These are phyloP conservation scores for Penaeus monodon DNA, from an alignment of 2,888 invertebrate genomes.

Conservation along the genomic window DNA sequence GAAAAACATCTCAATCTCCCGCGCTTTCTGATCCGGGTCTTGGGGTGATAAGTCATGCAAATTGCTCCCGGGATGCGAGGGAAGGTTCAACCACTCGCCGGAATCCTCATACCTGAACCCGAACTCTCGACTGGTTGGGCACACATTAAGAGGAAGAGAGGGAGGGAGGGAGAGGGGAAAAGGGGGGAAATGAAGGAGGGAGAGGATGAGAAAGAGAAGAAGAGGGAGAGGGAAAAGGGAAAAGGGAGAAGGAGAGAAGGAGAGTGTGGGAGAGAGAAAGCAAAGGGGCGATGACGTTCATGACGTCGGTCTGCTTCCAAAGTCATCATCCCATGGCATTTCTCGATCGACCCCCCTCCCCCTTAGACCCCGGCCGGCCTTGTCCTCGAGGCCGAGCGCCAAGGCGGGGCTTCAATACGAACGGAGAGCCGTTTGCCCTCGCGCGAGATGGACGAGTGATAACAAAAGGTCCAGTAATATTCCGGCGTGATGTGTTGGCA, in stretches of 20 bases:
- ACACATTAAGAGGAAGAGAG: not conserved
- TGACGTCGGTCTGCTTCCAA: not conserved
- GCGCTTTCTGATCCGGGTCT: too few species aligned
- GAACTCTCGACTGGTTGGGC: not conserved
- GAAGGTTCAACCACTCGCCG: not conserved
- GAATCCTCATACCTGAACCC: not conserved
- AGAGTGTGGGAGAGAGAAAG: too few species aligned
- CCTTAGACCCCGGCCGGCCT: not conserved
- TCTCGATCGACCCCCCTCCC: not conserved
- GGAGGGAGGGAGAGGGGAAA: not conserved
- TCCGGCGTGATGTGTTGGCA: conserved; percentile 33
- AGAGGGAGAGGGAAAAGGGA: not conserved
- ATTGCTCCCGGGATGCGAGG: too few species aligned
- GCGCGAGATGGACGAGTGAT: too few species aligned
- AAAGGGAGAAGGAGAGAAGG: not conserved
- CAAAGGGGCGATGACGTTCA: too few species aligned
- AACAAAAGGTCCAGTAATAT: too few species aligned
- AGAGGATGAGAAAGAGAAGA: not conserved
- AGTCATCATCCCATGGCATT: conserved; percentile 11
- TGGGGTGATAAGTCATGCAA: too few species aligned
- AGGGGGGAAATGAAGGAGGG: too few species aligned
- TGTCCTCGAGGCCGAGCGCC: not conserved
- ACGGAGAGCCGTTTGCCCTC: too few species aligned
- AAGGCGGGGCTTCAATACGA: too few species aligned
- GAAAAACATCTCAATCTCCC: too few species aligned